Base-by-base conservation (phyloP, 2,888 invertebrate genomes). In the Nebria salina region DNA sequence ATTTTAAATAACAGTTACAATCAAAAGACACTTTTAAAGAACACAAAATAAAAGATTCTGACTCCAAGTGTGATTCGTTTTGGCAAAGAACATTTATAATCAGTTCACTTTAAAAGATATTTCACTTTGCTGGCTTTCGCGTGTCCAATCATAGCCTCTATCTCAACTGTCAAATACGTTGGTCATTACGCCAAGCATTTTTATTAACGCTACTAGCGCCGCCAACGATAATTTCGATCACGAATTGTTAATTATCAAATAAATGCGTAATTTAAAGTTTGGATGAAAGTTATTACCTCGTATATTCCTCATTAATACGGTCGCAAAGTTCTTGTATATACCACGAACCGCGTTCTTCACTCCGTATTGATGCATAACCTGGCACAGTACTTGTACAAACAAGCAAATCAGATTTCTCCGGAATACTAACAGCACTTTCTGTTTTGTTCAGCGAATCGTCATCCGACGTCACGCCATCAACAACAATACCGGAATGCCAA, bases 251-350 rank as follows among this genome's bases (percentile, higher is more conserved):
- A 20, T 34, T 34, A 34, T 34, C 7, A 54, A 7, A 54, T 54
- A 54, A 54, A 54, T 54, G 2, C 2, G 4, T 11, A 54, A 54
- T 54, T 11, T 11, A 54, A 68, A 11, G 20, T 68, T 68, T 68
- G 11, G 13, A 20, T 11, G 5, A 70, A 41, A 83, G 75, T 81
- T 65, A 84, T 84, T 84, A 87, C 87, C 82, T 83, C 70, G 84
- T 41, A 26, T 84, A 84, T 72, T 83, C 77, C 25, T 84, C 78
- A 5, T 84, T 83, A 80, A 89, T 84, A 76, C 84, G 83, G 15
- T 87, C 82, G 82, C 88, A 88, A 9, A 89, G 78, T 0, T 86
- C 84, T 82, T 88, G 87, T 2, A 89, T 88, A 78, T 88, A 88
- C 89, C 89, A 89, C 0, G 88, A 85, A 0, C 89, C 89, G 0